Conservation (phyloP, 2,797 vertebrate genomes). For the Sebastes dallii region DNA sequence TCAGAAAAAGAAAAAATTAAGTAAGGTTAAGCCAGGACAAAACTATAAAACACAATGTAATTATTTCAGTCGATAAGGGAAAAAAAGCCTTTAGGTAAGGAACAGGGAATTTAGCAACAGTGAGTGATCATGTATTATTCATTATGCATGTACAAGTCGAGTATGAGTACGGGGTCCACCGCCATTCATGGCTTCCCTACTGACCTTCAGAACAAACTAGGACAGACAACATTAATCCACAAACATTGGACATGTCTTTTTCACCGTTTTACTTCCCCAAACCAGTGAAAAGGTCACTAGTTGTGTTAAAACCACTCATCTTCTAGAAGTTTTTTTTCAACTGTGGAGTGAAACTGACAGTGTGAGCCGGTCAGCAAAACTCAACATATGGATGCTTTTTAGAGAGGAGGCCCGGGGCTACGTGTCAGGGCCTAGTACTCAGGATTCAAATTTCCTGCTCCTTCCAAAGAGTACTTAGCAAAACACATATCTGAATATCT, state of each 20-base stretch:
- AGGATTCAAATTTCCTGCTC: neutral
- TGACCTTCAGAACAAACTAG: neutral
- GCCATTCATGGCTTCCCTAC: neutral
- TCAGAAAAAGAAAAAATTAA: neutral
- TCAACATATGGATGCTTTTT: neutral
- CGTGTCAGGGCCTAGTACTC: neutral
- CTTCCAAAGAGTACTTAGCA: neutral
- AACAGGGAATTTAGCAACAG: neutral
- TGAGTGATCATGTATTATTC: conserved; percentile 14
- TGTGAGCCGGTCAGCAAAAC: neutral
- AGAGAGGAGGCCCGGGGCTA: neutral
- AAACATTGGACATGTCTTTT: neutral
- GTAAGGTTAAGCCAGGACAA: neutral
- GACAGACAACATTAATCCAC: neutral
- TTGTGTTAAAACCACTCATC: neutral
- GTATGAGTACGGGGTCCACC: neutral
- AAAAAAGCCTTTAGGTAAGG: neutral
- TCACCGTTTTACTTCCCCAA: neutral
- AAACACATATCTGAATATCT: neutral
- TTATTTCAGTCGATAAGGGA: neutral
- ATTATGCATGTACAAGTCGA: neutral
- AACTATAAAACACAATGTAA: rapidly evolving
- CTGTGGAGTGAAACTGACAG: neutral
- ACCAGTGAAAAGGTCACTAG: neutral
- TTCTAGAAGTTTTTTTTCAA: neutral